phyloP scores from a whole-genome alignment of 2,113 vertebrate species.

The Chiloscyllium plagiosum region DNA sequence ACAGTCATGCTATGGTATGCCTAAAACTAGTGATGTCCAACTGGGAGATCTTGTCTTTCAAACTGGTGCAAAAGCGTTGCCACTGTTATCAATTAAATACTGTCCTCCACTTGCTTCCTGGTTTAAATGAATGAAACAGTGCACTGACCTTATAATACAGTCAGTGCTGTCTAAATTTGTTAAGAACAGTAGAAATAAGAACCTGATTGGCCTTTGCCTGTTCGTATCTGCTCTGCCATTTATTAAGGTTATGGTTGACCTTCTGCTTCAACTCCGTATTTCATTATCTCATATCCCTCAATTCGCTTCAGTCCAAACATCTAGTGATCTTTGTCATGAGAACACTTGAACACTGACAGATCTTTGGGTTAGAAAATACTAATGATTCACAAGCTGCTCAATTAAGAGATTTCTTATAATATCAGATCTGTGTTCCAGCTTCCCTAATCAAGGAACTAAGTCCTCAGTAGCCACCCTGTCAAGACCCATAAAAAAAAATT shows the following conservation, averaged over 20 bases:
- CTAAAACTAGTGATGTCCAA: neutral
- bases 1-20: neutral
- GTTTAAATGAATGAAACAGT: neutral
- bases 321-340: no score
- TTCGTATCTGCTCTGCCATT: neutral
- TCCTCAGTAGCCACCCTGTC: no score
- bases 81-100: no score
- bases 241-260: neutral
- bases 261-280: neutral
- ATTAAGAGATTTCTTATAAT: no score
- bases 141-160: neutral
- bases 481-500: no score
- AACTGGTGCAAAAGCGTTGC: no score
- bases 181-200: neutral
- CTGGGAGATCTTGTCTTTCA: neutral
- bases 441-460: no score
- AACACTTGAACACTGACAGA: no score
- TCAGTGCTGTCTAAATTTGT: neutral
- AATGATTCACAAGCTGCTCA: no score
- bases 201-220: neutral
- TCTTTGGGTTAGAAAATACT: no score
- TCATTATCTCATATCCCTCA: neutral
- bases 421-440: no score
- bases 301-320: neutral
- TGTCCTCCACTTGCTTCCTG: neutral